Evolutionary conservation across 2,888 invertebrate species (phyloP).

Genomic region (Polydrusus cervinus): DNA sequence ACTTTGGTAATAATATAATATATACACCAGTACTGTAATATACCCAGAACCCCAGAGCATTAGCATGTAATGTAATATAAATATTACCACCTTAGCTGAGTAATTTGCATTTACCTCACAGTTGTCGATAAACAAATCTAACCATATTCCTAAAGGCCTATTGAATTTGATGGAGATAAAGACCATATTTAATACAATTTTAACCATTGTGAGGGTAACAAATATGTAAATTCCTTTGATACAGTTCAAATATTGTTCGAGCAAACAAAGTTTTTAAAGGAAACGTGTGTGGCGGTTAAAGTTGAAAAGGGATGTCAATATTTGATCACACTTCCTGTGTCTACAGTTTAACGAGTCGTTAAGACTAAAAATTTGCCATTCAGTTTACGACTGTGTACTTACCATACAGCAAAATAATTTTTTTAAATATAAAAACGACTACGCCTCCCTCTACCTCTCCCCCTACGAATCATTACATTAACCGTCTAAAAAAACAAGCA

Average conservation of each 20-base stretch:
- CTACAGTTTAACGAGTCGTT: conserved; percentile 41
- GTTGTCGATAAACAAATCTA: no score
- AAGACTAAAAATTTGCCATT: conserved; percentile 23
- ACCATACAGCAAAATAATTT: no score
- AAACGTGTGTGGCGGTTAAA: conserved; percentile 51
- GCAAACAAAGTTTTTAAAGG: conserved; percentile 50
- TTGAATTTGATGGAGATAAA: neutral
- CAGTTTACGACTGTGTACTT: neutral
- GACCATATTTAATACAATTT: neutral
- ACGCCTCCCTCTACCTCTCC: no score
- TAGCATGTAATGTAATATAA: no score
- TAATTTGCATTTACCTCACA: no score
- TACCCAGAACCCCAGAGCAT: no score
- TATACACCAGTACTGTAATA: no score
- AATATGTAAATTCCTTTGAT: conserved; percentile 48
- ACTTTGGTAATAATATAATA: no score
- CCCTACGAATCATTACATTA: no score
- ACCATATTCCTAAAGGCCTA: neutral
- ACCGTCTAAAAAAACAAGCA: no score
- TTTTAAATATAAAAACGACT: no score
- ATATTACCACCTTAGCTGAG: no score
- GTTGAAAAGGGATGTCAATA: conserved; percentile 54
- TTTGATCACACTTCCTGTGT: conserved; percentile 57
- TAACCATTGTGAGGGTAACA: conserved; percentile 8
- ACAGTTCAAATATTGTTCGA: conserved; percentile 43